Evolutionary conservation across 2,888 invertebrate species (phyloP), one percentile per base, ranked within the genome.

Genomic region (Melinaea marsaeus): DNA sequence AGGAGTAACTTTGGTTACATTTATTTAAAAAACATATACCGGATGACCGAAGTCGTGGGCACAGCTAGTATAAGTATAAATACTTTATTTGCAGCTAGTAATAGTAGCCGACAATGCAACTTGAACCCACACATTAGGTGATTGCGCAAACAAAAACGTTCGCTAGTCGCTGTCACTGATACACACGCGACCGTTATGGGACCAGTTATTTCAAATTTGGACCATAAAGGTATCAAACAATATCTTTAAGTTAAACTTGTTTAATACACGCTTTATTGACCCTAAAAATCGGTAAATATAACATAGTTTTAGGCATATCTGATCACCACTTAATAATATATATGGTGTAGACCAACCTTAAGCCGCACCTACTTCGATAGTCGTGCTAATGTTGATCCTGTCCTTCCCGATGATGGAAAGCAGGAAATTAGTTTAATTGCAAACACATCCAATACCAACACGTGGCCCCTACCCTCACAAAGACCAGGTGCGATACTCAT

Each of bases 111-210:
- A 65, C 66, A 66, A 71, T 67, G 64, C 60, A 59, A 67, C 60
- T 57, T 57, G 63, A 69, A 60, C 68, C 57, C 47, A 58, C 71
- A 70, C 79, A 79, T 81, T 80, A 81, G 77, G 75, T 74, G 78
- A 82, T 82, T 78, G 74, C 68, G 62, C 58, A 64, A 67, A 67
- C 66, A 66, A 9, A 45, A 42, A 13, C 60, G 55, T 65, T 61
- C 59, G 56, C 60, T 34, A 9, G 42, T 42, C 3, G 42, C 42
- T 42, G 42, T 42, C 42, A 42, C 42, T 9, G 42, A 6, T 37
- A 7, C 37, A 55, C 56, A 56, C 60, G 60, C 11, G 60, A 42
- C 9, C 42, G 9, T 42, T 42, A 9, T 42, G 9, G 42, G 7
- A 22, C 22, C 7, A 37, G 5, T 37, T 37, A 37, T 6, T 37